Base-by-base conservation (phyloP, 2,797 vertebrate genomes). In the Phrynocephalus forsythii region DNA sequence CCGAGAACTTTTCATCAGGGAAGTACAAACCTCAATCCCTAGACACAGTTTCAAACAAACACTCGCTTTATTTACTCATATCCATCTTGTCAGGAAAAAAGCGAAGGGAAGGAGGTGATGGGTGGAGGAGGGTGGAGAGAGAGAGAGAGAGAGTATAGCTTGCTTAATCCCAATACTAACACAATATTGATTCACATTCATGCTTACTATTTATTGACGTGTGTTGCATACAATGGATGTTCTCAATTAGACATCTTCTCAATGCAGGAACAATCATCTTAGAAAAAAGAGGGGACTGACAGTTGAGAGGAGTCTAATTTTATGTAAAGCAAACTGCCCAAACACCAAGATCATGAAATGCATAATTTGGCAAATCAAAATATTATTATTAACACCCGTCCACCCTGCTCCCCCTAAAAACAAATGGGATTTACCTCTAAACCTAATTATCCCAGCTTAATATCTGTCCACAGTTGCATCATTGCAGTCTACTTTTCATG, bases 131-230 rank as follows among this genome's bases (percentile, higher is more conserved):
- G 79, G 44, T 16, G 76, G 81, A 50, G 22, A 8, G 88, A 91
- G 95, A 95, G 95, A 95, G 96, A 50, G 22, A 8, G 88, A 91
- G 95, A 95, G 96, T 97, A 97, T 94, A 96, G 95, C 96, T 95
- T 89, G 91, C 95, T 95, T 97, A 97, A 97, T 97, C 96, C 97
- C 95, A 96, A 85, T 95, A 94, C 97, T 97, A 97, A 97, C 96
- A 97, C 93, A 95, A 94, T 96, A 97, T 97, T 95, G 96, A 97
- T 97, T 97, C 95, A 93, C 96, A 96, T 97, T 96, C 95, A 89
- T 96, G 96, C 95, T 96, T 94, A 84, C 95, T 96, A 95, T 97
- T 97, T 97, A 97, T 97, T 94, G 95, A 97, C 96, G 95, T 97
- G 97, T 94, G 85, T 92, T 79, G 97, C 96, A 97, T 97, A 94